Base-by-base conservation (phyloP, 1,140 invertebrate genomes). In the Druon quercuslanigerum region DNA sequence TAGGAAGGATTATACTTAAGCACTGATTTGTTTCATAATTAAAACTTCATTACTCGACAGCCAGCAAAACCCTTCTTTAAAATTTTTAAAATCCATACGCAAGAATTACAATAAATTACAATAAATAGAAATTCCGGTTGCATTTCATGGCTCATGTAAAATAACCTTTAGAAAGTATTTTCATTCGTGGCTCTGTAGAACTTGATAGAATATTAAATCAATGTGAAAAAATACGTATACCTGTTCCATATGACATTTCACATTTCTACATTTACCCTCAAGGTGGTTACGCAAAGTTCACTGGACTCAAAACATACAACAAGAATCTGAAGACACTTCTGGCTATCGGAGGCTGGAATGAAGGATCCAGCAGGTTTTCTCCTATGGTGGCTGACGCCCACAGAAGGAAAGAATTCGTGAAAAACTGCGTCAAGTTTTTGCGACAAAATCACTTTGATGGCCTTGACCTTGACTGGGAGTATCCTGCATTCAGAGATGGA, bases 261-360 rank as follows among this genome's bases (percentile, higher is more conserved):
- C 20, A 66, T 40, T 66, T 72, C 50, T 72, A 73, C 33, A 78
- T 75, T 73, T 76, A 80, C 51, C 50, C 52, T 50, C 12, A 51
- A 98, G 97, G 97, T 88, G 97, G 97, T 66, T 98, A 98, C 90
- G 96, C 96, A n/a, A 98, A 98, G 91, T 98, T 99, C 90, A 97
- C 94, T 50, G 96, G 96, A 0, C 91, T 99, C 50, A 99, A 98
- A 91, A 96, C 96, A 0, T 97, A 97, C 91, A 99, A 99, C 92
- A 98, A 97, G 83, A 94, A 96, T 72, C 87, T 99, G 79, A 99
- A 98, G 90, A 97, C 96, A 0, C 91, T 99, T 90, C 92, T 99
- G 74, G 97, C 98, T 6, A 97, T 99, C 78, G 98, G 98, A 13
- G 98, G 98, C 1, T 99, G 98, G 98, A 99, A 98, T 88, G 97